phyloP scores from a whole-genome alignment of 2,113 vertebrate species.

The Sitta europaea region DNA sequence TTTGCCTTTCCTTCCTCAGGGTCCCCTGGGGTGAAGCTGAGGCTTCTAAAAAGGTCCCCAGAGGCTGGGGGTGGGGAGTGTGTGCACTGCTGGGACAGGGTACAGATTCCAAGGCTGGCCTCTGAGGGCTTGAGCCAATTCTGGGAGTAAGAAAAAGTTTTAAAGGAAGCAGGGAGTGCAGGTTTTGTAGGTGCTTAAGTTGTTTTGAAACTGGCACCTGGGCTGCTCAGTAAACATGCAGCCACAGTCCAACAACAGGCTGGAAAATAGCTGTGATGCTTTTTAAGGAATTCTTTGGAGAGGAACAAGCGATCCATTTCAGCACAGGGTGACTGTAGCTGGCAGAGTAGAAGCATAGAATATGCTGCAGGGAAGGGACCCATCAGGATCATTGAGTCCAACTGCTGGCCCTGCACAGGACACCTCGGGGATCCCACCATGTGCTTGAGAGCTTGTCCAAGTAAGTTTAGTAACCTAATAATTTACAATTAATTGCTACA shows the following conservation, averaged over 20 bases:
- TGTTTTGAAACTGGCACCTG: not conserved
- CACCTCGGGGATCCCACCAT: not conserved
- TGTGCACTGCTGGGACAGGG: fast-evolving
- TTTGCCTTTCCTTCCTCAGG: not conserved
- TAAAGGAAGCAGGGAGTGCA: not conserved
- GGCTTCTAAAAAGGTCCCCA: not conserved
- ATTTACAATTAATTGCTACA: not conserved
- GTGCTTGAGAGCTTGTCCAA: not conserved
- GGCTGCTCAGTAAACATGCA: not conserved
- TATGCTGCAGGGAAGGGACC: not conserved
- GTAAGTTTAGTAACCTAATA: not conserved
- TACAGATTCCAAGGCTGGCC: too few species aligned
- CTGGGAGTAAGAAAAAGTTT: not conserved
- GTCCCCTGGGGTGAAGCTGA: fast-evolving
- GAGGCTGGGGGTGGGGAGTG: not conserved
- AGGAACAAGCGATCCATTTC: not conserved
- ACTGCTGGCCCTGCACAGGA: not conserved
- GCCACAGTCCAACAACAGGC: not conserved
- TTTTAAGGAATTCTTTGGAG: not conserved
- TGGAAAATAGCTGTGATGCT: not conserved
- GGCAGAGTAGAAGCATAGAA: not conserved
- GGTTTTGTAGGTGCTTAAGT: not conserved
- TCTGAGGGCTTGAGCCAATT: not conserved
- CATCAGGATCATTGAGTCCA: not conserved
- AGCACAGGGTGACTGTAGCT: not conserved